Evolutionary conservation across 2,888 invertebrate genomes (phyloP), one percentile per base, ranked within the genome.

Genomic region (Cataglyphis cursor): DNA sequence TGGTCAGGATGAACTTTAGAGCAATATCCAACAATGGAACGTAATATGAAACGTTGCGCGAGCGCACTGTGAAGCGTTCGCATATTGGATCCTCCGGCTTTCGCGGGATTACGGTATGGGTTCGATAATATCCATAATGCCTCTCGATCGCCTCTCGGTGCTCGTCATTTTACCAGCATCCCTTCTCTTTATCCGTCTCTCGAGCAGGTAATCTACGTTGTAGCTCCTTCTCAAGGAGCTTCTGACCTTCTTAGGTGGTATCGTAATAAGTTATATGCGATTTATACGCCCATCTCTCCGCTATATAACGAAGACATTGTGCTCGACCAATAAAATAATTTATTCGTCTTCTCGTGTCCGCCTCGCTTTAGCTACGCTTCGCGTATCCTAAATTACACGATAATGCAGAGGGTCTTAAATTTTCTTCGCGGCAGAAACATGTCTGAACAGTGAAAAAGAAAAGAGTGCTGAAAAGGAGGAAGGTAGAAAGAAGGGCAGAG

Each of bases 351-450:
- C 70, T 59, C 54, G 75, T 70, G 31, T 68, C 44, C 70, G 44
- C 80, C 84, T 82, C 86, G 87, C 54, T 62, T 75, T 51, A 74
- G 81, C 51, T 51, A 51, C 83, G 82, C 82, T 84, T 85, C 84
- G 85, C 85, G 84, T 85, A 84, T 85, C 85, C 86, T 89, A 91
- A 91, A 91, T 92, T 89, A 92, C 91, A 88, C 89, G 91, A 92
- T 92, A 92, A 92, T 91, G 91, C 91, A 90, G 87, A 88, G 85
- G 88, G 87, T 86, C 88, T 92, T 91, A 90, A 92, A 92, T 92
- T 91, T 90, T 89, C 88, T 48, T 64, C 64, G 64, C 78, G 78
- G 78, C 78, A 80, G 78, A 70, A 80, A 80, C 78, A 80, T 86
- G 86, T 84, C 62, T 82, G 82, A 83, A 62, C 80, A 64, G 78